A percentile compares a stretch with the other conserved stretches of the same genome.
phyloP scores from a whole-genome alignment of 2,113 vertebrate species.

The Otus sunia region DNA sequence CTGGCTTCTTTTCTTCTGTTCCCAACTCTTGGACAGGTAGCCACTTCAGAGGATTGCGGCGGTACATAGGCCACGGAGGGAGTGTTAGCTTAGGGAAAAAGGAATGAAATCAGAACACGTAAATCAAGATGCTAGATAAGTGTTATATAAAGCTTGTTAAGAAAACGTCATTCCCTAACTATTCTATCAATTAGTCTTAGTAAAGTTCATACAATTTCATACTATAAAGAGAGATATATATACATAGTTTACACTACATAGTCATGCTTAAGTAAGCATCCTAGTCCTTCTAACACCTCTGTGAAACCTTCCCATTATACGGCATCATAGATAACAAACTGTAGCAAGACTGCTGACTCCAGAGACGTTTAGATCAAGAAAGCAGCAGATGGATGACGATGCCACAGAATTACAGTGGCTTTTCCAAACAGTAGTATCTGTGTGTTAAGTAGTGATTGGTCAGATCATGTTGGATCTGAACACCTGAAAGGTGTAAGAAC shows the following conservation, averaged over 20 bases:
- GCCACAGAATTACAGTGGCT: neutral
- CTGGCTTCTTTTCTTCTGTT: conserved; percentile 87
- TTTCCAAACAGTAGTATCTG: neutral
- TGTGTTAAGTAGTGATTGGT: neutral
- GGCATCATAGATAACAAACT: neutral
- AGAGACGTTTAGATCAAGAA: neutral
- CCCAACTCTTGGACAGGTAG: conserved; percentile 82
- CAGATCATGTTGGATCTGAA: neutral
- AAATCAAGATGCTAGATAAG: neutral
- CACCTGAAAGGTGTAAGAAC: neutral
- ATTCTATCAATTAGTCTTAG: neutral
- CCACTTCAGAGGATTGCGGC: conserved; percentile 89
- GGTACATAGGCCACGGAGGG: conserved; percentile 96
- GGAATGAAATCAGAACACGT: neutral
- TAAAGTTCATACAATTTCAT: neutral
- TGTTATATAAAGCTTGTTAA: neutral
- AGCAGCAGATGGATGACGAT: neutral
- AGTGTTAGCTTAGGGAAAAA: conserved; percentile 84
- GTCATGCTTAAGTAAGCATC: neutral
- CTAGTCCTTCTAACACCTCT: neutral
- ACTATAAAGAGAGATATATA: neutral
- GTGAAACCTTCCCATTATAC: neutral
- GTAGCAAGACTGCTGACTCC: neutral
- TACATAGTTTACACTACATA: neutral
- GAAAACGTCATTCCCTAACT: neutral